These are phyloP conservation scores for Desmophyllum pertusum DNA, from an alignment of 92 coral and sea anemone genomes.

Conservation along the genomic window DNA sequence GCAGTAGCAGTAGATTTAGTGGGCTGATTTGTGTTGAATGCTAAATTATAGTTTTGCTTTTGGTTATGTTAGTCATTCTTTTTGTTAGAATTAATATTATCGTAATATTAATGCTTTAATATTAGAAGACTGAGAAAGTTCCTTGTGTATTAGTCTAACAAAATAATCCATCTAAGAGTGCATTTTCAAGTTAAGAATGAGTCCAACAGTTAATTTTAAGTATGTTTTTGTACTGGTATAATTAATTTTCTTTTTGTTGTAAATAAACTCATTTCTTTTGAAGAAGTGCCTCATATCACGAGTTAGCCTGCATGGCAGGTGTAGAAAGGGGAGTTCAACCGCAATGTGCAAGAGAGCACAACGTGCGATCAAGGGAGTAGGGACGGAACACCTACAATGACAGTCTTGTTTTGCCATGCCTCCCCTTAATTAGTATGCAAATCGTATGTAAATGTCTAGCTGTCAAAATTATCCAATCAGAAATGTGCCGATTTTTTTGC, in stretches of 20 bases:
- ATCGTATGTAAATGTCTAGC: no score
- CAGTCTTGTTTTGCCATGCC: no score
- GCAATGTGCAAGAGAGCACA: no score
- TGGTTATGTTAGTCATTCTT: neutral
- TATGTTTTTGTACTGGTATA: slow-evolving; percentile 35
- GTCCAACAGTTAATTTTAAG: slow-evolving; percentile 15
- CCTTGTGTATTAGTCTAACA: neutral
- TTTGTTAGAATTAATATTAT: neutral
- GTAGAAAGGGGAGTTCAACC: no score
- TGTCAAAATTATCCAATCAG: no score
- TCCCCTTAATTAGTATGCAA: no score
- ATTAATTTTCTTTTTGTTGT: slow-evolving; percentile 26
- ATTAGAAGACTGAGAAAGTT: neutral
- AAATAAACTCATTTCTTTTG: slow-evolving; percentile 48
- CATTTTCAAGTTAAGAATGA: slow-evolving; percentile 1
- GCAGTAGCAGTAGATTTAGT: neutral
- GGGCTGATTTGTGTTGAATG: slow-evolving; percentile 6
- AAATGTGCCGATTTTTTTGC: no score
- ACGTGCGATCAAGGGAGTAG: no score
- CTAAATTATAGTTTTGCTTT: neutral
- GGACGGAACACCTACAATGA: no score
- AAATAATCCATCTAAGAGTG: slow-evolving; percentile 1
- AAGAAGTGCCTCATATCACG: neutral
- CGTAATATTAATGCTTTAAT: neutral
- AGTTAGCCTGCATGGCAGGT: no score